Evolutionary conservation across 1,140 invertebrate genomes (phyloP).

Genomic region (Brachionus angularis): DNA sequence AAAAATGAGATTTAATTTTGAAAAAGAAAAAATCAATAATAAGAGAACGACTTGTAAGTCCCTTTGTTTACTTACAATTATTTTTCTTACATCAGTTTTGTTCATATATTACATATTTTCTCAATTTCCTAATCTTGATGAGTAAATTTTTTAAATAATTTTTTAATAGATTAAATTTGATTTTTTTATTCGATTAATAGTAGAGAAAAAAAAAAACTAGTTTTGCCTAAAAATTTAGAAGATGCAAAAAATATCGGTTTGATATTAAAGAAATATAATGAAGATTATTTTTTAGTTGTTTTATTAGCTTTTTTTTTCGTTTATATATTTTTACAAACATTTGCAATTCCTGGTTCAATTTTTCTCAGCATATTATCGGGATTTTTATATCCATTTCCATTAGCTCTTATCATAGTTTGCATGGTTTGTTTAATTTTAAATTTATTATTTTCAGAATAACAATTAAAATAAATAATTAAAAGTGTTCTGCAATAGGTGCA

Average conservation of each 20-base stretch:
- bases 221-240: constrained; percentile 87
- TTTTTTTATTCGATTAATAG: too few relatives aligned
- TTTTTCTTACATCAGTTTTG: too few relatives aligned
- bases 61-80: too few relatives aligned
- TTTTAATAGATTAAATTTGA: too few relatives aligned
- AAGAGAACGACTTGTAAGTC: too few relatives aligned
- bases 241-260: constrained; percentile 90
- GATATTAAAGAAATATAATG: constrained; percentile 85
- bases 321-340: constrained; percentile 98
- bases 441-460: background rate
- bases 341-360: constrained; percentile 97
- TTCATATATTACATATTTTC: too few relatives aligned
- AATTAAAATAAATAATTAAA: constrained; percentile 8
- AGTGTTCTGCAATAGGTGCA: constrained; percentile 90
- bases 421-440: constrained; percentile 66
- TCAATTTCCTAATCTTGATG: too few relatives aligned
- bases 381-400: constrained; percentile 87
- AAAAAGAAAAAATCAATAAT: too few relatives aligned
- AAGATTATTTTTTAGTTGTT: constrained; percentile 87
- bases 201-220: too few relatives aligned
- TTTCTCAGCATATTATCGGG: constrained; percentile 95
- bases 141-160: too few relatives aligned
- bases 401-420: constrained; percentile 85
- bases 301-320: constrained; percentile 78
- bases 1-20: too few relatives aligned